These are phyloP conservation scores for Neodon shergylaensis DNA, from an alignment of 2,113 vertebrate species.

Conservation along the genomic window DNA sequence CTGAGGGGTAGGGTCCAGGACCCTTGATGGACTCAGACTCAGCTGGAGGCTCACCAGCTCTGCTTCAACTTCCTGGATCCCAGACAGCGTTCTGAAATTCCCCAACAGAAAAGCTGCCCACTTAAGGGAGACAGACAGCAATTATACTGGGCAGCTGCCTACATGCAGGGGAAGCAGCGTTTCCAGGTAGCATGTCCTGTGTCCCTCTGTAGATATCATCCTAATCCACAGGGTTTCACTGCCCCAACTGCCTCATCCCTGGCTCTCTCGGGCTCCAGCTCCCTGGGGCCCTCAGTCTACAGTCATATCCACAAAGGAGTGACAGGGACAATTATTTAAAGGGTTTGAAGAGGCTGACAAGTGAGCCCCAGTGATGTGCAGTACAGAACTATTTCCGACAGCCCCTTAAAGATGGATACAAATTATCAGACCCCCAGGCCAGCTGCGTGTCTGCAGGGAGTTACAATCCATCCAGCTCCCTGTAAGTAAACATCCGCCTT, in stretches of 20 bases:
- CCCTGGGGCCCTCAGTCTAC: not conserved
- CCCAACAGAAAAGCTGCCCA: not conserved
- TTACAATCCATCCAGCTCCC: too few species aligned
- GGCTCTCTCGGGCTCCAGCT: not conserved
- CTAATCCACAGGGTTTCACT: not conserved
- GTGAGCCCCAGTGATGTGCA: not conserved
- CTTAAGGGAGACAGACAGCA: not conserved
- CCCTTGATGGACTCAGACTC: not conserved
- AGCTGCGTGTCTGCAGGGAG: too few species aligned
- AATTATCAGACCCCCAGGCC: not conserved
- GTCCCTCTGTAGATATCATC: too few species aligned
- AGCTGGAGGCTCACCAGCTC: not conserved
- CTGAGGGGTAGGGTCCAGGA: not conserved
- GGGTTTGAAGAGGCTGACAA: not conserved
- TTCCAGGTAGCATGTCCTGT: not conserved
- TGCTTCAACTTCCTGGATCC: not conserved
- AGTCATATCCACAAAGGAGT: not conserved
- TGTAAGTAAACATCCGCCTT: slow-evolving; percentile 61
- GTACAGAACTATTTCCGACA: not conserved
- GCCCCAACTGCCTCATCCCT: too few species aligned
- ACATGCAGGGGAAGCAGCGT: not conserved
- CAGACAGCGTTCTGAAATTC: not conserved
- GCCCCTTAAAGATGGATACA: not conserved
- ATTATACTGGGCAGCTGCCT: not conserved
- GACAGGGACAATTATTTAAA: too few species aligned